A percentile compares a stretch with the other conserved stretches of the same genome.
These are phyloP conservation scores for Drosophila paramelanica DNA, from an alignment of 2,888 invertebrate genomes.

Conservation along the genomic window DNA sequence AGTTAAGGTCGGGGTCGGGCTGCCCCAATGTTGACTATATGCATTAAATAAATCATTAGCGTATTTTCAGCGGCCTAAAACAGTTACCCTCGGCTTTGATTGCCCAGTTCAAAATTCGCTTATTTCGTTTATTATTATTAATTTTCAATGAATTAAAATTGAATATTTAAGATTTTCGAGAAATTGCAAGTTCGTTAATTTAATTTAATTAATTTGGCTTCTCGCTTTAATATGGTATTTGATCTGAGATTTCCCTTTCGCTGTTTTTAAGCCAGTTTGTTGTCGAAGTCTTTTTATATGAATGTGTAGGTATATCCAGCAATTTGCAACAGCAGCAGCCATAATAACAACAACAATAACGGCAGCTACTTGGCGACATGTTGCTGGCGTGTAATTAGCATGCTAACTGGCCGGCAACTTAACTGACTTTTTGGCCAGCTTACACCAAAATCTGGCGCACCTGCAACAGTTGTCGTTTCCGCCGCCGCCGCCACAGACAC, in stretches of 20 bases:
- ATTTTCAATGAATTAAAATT: slow-evolving; percentile 23
- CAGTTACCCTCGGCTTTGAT: slow-evolving; percentile 25
- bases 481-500: slow-evolving; percentile 22
- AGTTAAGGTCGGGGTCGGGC: slow-evolving; percentile 51
- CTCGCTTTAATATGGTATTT: slow-evolving; percentile 9
- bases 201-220: slow-evolving; percentile 9
- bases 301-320: slow-evolving; percentile 34
- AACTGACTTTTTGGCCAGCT: slow-evolving; percentile 22
- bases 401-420: slow-evolving; percentile 45
- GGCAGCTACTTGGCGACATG: slow-evolving; percentile 60
- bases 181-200: neutral
- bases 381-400: slow-evolving; percentile 71
- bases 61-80: slow-evolving; percentile 31
- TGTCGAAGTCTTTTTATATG: slow-evolving; percentile 42
- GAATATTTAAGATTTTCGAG: slow-evolving; percentile 13
- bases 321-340: slow-evolving; percentile 37
- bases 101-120: slow-evolving; percentile 12
- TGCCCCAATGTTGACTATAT: slow-evolving; percentile 39
- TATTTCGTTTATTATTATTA: neutral
- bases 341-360: slow-evolving; percentile 3
- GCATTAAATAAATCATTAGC: slow-evolving; percentile 77
- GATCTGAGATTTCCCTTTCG: slow-evolving; percentile 14
- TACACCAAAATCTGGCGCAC: slow-evolving; percentile 49
- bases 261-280: slow-evolving; percentile 20
- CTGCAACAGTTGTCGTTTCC: slow-evolving; percentile 51